phyloP scores from a whole-genome alignment of 1,140 invertebrate genomes.

The Schlechtendalia chinensis region DNA sequence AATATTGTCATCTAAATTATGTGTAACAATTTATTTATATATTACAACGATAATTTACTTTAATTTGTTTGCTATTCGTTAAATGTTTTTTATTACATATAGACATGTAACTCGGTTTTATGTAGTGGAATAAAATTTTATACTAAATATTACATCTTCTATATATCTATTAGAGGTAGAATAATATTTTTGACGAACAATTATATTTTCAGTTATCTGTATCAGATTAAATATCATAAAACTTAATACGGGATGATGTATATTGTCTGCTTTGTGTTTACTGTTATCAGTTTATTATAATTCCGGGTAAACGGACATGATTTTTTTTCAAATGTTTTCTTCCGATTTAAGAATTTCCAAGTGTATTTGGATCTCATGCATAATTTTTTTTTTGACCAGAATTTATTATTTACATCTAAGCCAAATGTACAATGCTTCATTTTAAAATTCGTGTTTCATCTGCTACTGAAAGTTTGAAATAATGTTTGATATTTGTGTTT shows the following conservation, averaged over 20 bases:
- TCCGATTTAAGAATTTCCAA: neutral
- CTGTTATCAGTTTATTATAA: neutral
- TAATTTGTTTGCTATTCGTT: too few relatives aligned
- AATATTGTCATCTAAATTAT: too few relatives aligned
- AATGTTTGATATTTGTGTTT: neutral
- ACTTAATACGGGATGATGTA: neutral
- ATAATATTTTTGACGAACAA: neutral
- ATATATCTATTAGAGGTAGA: neutral
- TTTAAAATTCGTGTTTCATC: neutral
- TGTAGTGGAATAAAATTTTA: neutral
- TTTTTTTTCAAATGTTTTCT: neutral
- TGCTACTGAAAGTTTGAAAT: too few relatives aligned
- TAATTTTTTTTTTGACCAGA: neutral
- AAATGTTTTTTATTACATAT: too few relatives aligned
- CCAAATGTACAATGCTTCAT: neutral
- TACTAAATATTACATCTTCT: neutral
- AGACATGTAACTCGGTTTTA: neutral
- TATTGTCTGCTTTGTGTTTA: slow-evolving; percentile 1
- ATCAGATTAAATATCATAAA: neutral
- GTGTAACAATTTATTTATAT: too few relatives aligned
- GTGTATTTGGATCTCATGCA: neutral
- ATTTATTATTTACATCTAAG: slow-evolving; percentile 27
- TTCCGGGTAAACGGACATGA: neutral
- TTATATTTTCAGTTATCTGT: neutral
- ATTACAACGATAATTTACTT: too few relatives aligned